phyloP scores from a whole-genome alignment of 2,888 invertebrate species.

The Eilema caniola region DNA sequence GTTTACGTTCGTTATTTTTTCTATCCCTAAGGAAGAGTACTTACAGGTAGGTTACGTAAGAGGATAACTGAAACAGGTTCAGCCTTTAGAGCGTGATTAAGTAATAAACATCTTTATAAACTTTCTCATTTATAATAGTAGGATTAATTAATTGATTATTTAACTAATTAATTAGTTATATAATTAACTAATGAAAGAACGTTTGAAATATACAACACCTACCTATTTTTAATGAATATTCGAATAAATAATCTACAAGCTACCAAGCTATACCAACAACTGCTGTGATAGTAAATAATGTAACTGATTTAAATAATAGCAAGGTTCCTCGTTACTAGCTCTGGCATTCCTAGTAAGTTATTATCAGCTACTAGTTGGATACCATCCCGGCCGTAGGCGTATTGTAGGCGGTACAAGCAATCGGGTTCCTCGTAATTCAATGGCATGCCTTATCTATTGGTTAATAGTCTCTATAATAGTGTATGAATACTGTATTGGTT shows the following conservation, averaged over 20 bases:
- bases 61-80: no score
- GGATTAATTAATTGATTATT: not conserved
- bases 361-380: slow-evolving; percentile 20
- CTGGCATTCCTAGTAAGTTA: slow-evolving; percentile 14
- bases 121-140: no score
- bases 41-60: no score
- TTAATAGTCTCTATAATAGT: not conserved
- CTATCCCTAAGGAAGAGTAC: no score
- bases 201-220: not conserved
- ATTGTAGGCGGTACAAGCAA: slow-evolving; percentile 48
- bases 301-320: slow-evolving; percentile 7
- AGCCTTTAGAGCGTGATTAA: no score
- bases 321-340: slow-evolving; percentile 1
- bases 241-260: not conserved
- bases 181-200: not conserved
- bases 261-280: not conserved
- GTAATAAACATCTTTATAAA: no score
- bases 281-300: not conserved
- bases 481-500: not conserved
- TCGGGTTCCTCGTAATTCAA: slow-evolving; percentile 14
- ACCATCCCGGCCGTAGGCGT: slow-evolving; percentile 53
- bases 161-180: not conserved
- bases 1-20: no score
- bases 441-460: not conserved
- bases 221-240: not conserved